Percentiles rank a stretch among this genome's conserved stretches.
Evolutionary conservation across 2,888 invertebrate species (phyloP).

Genomic region (Geophilus truncorum): DNA sequence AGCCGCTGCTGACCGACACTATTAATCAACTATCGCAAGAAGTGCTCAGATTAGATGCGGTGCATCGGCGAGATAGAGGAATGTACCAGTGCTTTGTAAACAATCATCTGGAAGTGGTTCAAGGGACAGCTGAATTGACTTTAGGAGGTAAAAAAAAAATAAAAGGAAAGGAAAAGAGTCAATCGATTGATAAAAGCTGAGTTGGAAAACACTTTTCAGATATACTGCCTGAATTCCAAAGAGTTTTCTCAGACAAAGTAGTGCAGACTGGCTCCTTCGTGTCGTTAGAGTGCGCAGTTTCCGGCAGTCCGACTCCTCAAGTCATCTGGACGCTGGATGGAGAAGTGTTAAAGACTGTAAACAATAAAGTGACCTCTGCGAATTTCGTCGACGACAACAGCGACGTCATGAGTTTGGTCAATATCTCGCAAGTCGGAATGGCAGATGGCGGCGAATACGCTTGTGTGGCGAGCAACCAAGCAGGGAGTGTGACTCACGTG

Average conservation of each 20-base stretch:
- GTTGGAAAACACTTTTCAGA: conserved; percentile 12
- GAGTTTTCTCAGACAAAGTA: conserved; percentile 30
- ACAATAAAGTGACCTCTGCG: not conserved
- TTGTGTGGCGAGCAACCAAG: conserved; percentile 33
- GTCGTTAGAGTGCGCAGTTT: conserved; percentile 34
- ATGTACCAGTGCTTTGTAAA: conserved; percentile 48
- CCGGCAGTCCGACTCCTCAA: conserved; percentile 36
- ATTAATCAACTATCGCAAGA: conserved; percentile 36
- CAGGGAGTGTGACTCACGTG: conserved; percentile 30
- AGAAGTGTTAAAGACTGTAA: not conserved
- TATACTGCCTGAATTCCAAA: conserved; percentile 35
- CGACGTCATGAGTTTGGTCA: conserved; percentile 34
- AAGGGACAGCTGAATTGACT: conserved; percentile 68
- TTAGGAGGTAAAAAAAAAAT: conserved; percentile 45
- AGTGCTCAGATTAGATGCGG: conserved; percentile 43
- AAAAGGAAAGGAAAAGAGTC: not conserved
- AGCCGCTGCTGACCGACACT: conserved; percentile 40
- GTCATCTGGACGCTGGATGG: conserved; percentile 34
- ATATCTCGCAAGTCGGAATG: conserved; percentile 28
- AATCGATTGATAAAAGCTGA: not conserved
- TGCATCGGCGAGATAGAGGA: conserved; percentile 48
- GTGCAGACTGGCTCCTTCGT: conserved; percentile 27
- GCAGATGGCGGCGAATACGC: conserved; percentile 36
- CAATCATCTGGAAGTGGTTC: conserved; percentile 53
- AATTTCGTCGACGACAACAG: conserved; percentile 34